A percentile compares a stretch with the other conserved stretches of the same genome.
Conservation (phyloP, 2,113 vertebrate genomes). For the Albula goreensis region DNA sequence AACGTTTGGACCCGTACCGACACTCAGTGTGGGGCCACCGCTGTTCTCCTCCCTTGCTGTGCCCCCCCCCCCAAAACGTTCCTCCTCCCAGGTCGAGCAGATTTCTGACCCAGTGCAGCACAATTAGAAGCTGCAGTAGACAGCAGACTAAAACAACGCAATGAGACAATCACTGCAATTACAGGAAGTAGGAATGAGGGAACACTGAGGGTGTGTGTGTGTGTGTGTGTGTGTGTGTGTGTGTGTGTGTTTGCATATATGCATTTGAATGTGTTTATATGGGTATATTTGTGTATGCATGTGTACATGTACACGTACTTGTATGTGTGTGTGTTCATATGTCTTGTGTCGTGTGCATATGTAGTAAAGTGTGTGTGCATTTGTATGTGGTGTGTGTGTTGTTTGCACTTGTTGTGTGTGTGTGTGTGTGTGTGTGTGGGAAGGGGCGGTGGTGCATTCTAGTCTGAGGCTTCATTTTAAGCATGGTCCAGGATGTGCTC, state of each 20-base stretch:
- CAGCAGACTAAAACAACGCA: neutral
- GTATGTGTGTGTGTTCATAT: neutral
- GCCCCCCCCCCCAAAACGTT: neutral
- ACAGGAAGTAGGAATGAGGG: conserved; percentile 2
- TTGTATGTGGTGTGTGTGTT: neutral
- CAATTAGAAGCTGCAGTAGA: conserved; percentile 12
- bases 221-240: neutral
- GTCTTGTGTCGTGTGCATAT: too few relatives aligned
- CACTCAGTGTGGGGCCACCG: neutral
- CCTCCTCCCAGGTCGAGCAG: neutral
- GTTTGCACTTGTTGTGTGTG: neutral
- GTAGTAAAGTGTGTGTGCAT: neutral
- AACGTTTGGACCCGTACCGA: neutral
- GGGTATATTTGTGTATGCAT: neutral
- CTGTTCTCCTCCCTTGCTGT: neutral
- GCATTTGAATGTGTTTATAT: neutral
- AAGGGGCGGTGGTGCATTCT: neutral
- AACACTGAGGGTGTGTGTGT: neutral
- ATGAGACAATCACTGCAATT: conserved; percentile 3
- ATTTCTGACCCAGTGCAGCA: neutral
- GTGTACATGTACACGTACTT: neutral
- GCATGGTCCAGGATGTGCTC: conserved; percentile 12
- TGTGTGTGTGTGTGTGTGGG: neutral
- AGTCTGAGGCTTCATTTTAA: conserved; percentile 4
- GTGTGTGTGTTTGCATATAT: neutral